Base-by-base conservation (phyloP, 2,797 vertebrate genomes). In the Staurois parvus region DNA sequence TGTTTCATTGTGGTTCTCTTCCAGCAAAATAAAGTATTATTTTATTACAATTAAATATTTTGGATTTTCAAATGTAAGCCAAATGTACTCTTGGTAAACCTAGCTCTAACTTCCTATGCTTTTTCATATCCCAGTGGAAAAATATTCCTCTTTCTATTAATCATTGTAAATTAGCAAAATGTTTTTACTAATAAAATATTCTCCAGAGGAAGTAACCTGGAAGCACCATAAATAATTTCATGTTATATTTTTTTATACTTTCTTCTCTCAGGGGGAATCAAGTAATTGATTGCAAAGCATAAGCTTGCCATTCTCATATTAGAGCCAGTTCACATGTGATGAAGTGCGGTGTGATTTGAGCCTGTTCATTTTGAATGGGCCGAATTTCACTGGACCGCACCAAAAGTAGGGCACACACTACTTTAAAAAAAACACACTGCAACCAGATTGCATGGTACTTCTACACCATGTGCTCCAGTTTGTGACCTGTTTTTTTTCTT, bases 21-120 rank as follows among this genome's bases (percentile, higher is more conserved):
- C 79, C 79, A 72, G 12, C 26, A 81, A 62, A 59, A 81, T 73
- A 32, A 24, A 10, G 56, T 72, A 30, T 72, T 30, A 72, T 72
- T 72, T 40, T 81, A 62, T 70, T 81, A 72, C 69, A 62, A 72
- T 81, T 59, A 62, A 72, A 81, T 81, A 40, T 81, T 72, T 59
- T 32, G 69, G 13, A 64, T 81, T 80, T 64, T 81, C 21, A 30
- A 7, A 28, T 62, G 34, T 12, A 32, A 81, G 79, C 69, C 79
- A 81, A 73, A 62, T 24, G 34, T 81, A 42, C 30, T 4, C 13
- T 72, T 72, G 32, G 48, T 81, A 81, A 59, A 72, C 73, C 68
- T 73, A 62, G 32, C 79, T 72, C 69, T 81, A 59, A 81, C 72
- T 69, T 81, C 34, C 24, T 72, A 28, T 72, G 32, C 69, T 29